Evolutionary conservation across 2,797 vertebrate species (phyloP).

Genomic region (Aeoliscus strigatus): DNA sequence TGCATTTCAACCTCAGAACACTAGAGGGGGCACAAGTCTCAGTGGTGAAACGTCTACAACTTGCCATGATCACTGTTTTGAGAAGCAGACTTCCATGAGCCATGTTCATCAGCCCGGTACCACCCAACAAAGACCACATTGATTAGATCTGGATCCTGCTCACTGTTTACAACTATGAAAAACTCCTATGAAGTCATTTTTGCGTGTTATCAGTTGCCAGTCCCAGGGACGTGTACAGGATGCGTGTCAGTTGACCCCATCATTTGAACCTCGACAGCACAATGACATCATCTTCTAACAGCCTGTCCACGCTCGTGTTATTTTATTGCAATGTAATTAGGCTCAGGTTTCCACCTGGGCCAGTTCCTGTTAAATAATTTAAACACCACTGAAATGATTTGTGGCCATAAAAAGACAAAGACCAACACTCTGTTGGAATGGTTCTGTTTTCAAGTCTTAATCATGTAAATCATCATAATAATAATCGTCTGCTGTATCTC

Average conservation of each 20-base stretch:
- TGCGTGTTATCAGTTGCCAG: slow-evolving; percentile 27
- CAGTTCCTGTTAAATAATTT: slow-evolving; percentile 78
- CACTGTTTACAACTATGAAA: slow-evolving; percentile 8
- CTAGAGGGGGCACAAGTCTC: slow-evolving; percentile 64
- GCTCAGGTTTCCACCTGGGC: slow-evolving; percentile 77
- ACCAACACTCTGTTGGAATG: slow-evolving; percentile 33
- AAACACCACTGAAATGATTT: slow-evolving; percentile 73
- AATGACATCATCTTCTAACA: slow-evolving; percentile 76
- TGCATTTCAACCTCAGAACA: slow-evolving; percentile 36
- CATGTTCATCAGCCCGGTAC: not conserved
- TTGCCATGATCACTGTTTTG: not conserved
- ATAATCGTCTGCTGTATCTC: slow-evolving; percentile 33
- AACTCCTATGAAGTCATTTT: not conserved
- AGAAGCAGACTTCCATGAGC: slow-evolving; percentile 7
- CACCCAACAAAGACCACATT: slow-evolving; percentile 1
- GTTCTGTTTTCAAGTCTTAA: slow-evolving; percentile 45
- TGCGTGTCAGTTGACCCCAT: slow-evolving; percentile 38
- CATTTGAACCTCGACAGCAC: slow-evolving; percentile 70
- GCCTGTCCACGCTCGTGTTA: slow-evolving; percentile 80
- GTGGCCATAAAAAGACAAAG: slow-evolving; percentile 67
- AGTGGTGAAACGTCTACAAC: slow-evolving; percentile 21
- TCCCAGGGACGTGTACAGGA: slow-evolving; percentile 18
- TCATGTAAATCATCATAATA: slow-evolving; percentile 33
- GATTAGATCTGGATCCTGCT: not conserved
- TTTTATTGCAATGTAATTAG: slow-evolving; percentile 86